Evolutionary conservation across 2,888 invertebrate species (phyloP).

Genomic region (Plusia festucae): DNA sequence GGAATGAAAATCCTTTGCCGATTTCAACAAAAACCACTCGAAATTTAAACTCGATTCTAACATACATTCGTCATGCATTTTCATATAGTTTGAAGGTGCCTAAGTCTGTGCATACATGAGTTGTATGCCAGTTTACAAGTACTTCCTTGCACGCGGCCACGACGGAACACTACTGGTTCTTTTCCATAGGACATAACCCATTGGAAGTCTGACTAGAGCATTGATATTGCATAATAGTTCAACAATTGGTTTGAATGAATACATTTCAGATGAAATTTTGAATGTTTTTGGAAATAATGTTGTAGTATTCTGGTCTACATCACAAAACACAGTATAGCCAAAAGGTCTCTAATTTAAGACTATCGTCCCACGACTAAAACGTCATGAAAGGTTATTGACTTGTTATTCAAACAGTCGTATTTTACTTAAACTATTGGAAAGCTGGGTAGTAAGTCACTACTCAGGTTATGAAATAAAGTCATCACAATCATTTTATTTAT

Average conservation of each 20-base stretch:
- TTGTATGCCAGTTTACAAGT: neutral
- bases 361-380: neutral
- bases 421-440: neutral
- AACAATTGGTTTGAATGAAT: neutral
- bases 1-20: no score
- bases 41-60: no score
- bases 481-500: no score
- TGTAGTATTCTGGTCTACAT: neutral
- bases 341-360: conserved; percentile 3
- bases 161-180: neutral
- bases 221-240: conserved; percentile 1
- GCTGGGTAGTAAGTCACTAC: no score
- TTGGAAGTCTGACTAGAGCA: neutral
- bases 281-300: neutral
- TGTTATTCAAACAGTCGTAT: neutral
- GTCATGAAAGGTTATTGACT: neutral
- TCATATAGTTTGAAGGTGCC: no score
- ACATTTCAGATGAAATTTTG: neutral
- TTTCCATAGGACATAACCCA: conserved; percentile 1
- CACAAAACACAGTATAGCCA: conserved; percentile 1
- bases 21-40: no score
- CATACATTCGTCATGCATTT: no score
- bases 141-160: neutral
- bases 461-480: no score
- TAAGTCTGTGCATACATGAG: neutral